Evolutionary conservation across 2,888 invertebrate species (phyloP), one percentile per base, ranked within the genome.

Genomic region (Marasmarcha lunaedactyla): DNA sequence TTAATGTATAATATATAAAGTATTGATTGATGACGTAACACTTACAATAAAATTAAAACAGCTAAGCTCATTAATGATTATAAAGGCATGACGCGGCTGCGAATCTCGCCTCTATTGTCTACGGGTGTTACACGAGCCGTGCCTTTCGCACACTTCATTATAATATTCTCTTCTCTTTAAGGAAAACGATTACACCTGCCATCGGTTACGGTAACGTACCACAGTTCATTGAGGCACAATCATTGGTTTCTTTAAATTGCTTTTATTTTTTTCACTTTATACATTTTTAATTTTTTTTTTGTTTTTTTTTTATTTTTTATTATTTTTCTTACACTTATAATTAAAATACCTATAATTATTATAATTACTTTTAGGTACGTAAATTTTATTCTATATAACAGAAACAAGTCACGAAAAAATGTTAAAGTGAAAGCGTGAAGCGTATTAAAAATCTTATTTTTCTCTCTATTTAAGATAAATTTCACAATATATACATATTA

Each of bases 151-250:
- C 70, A 68, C 55, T 73, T 71, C 72, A 70, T 71, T 68, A 67
- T 57, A 59, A 63, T 65, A 67, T 60, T 60, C 57, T 66, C 57
- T 34, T 60, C 60, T 58, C 13, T 62, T 57, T 55, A 66, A 76
- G 72, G 71, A 67, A 20, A 77, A 73, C 76, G 67, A 71, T 71
- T 65, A 66, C 64, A 74, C 73, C 77, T 72, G 78, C 77, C 78
- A 71, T 74, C 71, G 66, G 71, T 74, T 73, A 77, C 72, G 83
- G 83, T 83, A 81, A 79, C 83, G 83, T 81, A 83, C 81, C 81
- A 83, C 83, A 79, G 78, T 76, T 79, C 71, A 79, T 79, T 79
- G 81, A 83, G 83, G 83, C 83, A 83, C 83, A 81, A 83, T 81
- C 79, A 83, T 83, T 83, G 83, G 83, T 83, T 81, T 77, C 67